Percentiles rank a stretch among this genome's conserved stretches.
Evolutionary conservation across 1,140 invertebrate genomes (phyloP).

Genomic region (Drosophila equinoxialis): DNA sequence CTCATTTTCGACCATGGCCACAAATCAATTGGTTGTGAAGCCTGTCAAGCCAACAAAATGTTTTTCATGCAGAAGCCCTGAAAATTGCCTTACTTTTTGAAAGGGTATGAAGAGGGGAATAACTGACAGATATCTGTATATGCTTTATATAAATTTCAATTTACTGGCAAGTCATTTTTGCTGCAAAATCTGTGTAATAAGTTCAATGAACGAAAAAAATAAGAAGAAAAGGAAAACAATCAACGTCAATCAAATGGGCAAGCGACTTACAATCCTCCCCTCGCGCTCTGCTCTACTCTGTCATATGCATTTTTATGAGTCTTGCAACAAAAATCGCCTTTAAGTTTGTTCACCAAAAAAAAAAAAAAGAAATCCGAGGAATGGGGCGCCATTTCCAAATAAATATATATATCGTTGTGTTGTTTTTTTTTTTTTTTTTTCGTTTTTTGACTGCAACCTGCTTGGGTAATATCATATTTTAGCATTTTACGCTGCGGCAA

Average conservation of each 20-base stretch:
- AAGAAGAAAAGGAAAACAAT: constrained; percentile 45
- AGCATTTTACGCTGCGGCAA: constrained; percentile 46
- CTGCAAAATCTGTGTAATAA: constrained; percentile 40
- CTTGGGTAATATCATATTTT: constrained; percentile 78
- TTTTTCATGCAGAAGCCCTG: constrained; percentile 13
- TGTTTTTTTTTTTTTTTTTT: constrained; percentile 15
- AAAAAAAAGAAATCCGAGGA: constrained; percentile 40
- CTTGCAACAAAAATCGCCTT: constrained; percentile 37
- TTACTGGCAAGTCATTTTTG: constrained; percentile 37
- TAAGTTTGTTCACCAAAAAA: constrained; percentile 62
- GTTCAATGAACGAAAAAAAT: constrained; percentile 51
- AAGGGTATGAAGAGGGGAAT: neutral
- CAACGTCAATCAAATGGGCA: constrained; percentile 63
- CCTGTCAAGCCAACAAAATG: constrained; percentile 19
- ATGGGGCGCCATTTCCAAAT: constrained; percentile 61
- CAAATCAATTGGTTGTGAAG: constrained; percentile 24
- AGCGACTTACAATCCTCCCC: constrained; percentile 41
- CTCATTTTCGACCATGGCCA: constrained; percentile 26
- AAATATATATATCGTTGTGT: constrained; percentile 37
- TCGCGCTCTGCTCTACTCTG: neutral
- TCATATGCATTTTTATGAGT: constrained; percentile 41
- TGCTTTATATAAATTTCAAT: constrained; percentile 5
- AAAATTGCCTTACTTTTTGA: constrained; percentile 8
- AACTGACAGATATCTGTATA: constrained; percentile 20
- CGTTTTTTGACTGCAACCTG: constrained; percentile 59